phyloP scores from a whole-genome alignment of 2,113 vertebrate genomes.

The Chionis minor region DNA sequence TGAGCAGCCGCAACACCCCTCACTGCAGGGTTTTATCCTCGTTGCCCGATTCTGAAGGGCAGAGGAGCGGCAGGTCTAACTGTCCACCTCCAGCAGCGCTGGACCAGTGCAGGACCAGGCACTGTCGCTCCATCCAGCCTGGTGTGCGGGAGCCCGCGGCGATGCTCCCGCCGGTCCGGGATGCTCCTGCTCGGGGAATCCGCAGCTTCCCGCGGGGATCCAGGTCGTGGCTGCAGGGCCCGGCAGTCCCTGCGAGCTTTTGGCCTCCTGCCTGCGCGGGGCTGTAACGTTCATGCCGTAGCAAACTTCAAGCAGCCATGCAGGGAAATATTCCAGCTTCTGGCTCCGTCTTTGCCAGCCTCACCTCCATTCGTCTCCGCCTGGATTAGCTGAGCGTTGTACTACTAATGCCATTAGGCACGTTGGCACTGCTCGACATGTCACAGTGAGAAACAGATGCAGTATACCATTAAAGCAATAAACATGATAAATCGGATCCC shows the following conservation, averaged over 20 bases:
- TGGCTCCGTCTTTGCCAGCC: background rate
- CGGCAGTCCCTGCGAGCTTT: fast-evolving
- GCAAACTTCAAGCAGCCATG: fast-evolving
- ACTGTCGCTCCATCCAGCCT: fast-evolving
- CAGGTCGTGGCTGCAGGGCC: fast-evolving
- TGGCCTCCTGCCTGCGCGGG: fast-evolving
- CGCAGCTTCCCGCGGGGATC: background rate
- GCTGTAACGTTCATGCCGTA: fast-evolving
- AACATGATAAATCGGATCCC: conserved; percentile 57
- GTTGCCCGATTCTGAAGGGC: background rate
- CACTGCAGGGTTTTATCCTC: background rate
- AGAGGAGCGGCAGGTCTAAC: background rate
- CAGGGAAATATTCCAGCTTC: background rate
- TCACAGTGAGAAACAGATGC: conserved; percentile 72
- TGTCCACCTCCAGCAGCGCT: background rate
- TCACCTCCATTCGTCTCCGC: background rate
- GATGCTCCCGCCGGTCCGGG: background rate
- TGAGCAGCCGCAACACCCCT: background rate
- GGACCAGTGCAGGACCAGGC: background rate
- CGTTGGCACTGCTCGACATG: conserved; percentile 35
- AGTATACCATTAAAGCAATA: conserved; percentile 49
- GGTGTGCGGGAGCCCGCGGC: fast-evolving
- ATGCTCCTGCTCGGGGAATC: background rate
- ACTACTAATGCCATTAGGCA: conserved; percentile 55
- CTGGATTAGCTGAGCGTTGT: conserved; percentile 37